Conservation (phyloP, 2,797 vertebrate species). For the Geotrypetes seraphini region DNA sequence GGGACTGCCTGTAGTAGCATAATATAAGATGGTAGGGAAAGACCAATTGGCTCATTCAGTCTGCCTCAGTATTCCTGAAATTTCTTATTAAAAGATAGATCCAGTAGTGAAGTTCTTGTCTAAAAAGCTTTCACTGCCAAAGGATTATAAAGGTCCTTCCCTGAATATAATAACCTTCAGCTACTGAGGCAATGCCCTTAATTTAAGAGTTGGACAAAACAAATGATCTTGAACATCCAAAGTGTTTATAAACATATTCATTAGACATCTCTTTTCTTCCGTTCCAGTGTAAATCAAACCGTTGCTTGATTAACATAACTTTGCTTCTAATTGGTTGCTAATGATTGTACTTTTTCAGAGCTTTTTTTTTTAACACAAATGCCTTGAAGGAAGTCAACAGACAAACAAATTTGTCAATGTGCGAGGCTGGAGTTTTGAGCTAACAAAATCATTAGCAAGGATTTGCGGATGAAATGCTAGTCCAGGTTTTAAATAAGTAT, state of each 20-base stretch:
- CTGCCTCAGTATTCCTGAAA: too few species aligned
- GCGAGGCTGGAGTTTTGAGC: slow-evolving; percentile 21
- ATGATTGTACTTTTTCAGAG: slow-evolving; percentile 48
- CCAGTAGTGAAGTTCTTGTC: neutral
- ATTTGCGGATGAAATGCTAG: slow-evolving; percentile 8
- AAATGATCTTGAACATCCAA: slow-evolving; percentile 76
- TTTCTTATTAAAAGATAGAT: slow-evolving; percentile 6
- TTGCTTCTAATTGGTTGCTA: slow-evolving; percentile 52
- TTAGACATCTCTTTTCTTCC: slow-evolving; percentile 31
- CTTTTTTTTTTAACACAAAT: slow-evolving; percentile 20
- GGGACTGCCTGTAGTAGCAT: too few species aligned
- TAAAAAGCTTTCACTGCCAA: slow-evolving; percentile 1
- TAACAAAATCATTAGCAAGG: slow-evolving; percentile 17
- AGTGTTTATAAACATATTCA: slow-evolving; percentile 35
- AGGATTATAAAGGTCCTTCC: slow-evolving; percentile 18
- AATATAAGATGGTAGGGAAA: too few species aligned
- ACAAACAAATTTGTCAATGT: slow-evolving; percentile 31
- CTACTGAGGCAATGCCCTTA: slow-evolving; percentile 45
- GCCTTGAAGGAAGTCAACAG: slow-evolving; percentile 36
- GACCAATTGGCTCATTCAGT: too few species aligned
- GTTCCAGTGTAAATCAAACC: slow-evolving; percentile 45
- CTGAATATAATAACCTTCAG: slow-evolving; percentile 31
- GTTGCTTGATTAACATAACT: slow-evolving; percentile 42
- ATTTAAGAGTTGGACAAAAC: slow-evolving; percentile 59
- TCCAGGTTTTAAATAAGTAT: too few species aligned